phyloP scores from a whole-genome alignment of 2,888 invertebrate species.

The Lasius platythorax region DNA sequence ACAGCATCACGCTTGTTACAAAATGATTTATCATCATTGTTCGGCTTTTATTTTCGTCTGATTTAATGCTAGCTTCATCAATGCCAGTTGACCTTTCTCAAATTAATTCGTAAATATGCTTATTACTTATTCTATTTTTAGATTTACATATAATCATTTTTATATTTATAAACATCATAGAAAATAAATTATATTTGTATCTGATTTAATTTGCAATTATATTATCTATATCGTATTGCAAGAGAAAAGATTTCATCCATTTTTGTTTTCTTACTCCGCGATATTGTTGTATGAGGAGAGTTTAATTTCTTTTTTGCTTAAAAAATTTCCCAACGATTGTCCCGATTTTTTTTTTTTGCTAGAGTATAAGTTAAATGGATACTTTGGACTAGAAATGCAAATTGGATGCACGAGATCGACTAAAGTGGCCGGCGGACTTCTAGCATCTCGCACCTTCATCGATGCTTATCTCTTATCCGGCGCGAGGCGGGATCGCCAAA shows the following conservation, averaged over 20 bases:
- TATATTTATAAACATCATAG: neutral
- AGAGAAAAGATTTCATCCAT: neutral
- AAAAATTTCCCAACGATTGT: neutral
- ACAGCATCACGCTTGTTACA: neutral
- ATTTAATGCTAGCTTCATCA: neutral
- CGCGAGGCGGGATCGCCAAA: slow-evolving; percentile 57
- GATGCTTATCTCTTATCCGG: slow-evolving; percentile 70
- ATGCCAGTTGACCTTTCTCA: neutral
- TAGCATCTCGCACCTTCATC: slow-evolving; percentile 55
- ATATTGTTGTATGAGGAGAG: neutral
- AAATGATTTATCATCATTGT: neutral
- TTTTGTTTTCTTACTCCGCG: neutral
- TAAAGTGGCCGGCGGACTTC: slow-evolving; percentile 57
- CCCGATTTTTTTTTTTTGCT: neutral
- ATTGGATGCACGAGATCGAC: slow-evolving; percentile 38
- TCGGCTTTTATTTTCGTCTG: neutral
- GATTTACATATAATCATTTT: neutral
- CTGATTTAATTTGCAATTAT: neutral
- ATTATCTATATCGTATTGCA: neutral
- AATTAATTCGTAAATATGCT: neutral
- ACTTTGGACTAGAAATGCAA: slow-evolving; percentile 17
- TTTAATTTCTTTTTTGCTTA: neutral
- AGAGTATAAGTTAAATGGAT: neutral
- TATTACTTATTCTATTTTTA: neutral
- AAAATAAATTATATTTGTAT: slow-evolving; percentile 8